A percentile compares a stretch with the other conserved stretches of the same genome.
Conservation (phyloP, 2,113 vertebrate genomes). For the Anoura caudifer region DNA sequence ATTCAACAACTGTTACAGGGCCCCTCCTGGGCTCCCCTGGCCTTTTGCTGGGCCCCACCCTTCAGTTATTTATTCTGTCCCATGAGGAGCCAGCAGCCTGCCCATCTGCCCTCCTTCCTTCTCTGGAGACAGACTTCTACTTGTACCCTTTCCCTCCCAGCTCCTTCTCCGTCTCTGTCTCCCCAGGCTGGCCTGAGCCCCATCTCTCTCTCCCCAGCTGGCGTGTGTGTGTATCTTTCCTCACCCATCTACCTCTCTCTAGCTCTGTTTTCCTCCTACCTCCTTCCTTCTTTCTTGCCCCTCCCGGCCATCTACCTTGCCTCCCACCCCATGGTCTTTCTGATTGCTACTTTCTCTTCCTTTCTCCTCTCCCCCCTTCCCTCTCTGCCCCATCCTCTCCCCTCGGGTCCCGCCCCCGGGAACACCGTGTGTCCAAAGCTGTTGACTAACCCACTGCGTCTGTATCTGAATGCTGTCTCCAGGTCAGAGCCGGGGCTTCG, state of each 20-base stretch:
- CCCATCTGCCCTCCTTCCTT: not conserved
- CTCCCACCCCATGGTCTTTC: constrained; percentile 31
- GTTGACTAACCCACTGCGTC: constrained; percentile 85
- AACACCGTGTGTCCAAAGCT: constrained; percentile 76
- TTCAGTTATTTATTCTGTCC: constrained; percentile 24
- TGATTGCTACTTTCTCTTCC: constrained; percentile 26
- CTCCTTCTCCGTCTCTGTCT: constrained; percentile 32
- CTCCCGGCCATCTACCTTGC: constrained; percentile 22
- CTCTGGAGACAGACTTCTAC: constrained; percentile 36
- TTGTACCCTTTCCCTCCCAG: not conserved
- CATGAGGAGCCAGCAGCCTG: not conserved
- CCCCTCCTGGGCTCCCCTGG: not conserved
- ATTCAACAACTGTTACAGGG: not conserved
- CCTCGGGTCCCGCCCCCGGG: constrained; percentile 66
- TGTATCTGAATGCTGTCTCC: constrained; percentile 89
- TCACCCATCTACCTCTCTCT: not conserved
- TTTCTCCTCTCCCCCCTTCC: constrained; percentile 22
- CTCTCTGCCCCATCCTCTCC: constrained; percentile 53
- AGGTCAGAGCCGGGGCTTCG: constrained; percentile 98
- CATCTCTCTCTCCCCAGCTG: constrained; percentile 44
- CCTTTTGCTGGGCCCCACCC: not conserved
- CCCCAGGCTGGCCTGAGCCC: constrained; percentile 30
- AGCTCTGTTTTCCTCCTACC: constrained; percentile 17
- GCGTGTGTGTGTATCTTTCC: constrained; percentile 8
- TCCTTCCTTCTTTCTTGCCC: not conserved